Evolutionary conservation across 2,797 vertebrate species (phyloP).

Genomic region (Dipus sagitta): DNA sequence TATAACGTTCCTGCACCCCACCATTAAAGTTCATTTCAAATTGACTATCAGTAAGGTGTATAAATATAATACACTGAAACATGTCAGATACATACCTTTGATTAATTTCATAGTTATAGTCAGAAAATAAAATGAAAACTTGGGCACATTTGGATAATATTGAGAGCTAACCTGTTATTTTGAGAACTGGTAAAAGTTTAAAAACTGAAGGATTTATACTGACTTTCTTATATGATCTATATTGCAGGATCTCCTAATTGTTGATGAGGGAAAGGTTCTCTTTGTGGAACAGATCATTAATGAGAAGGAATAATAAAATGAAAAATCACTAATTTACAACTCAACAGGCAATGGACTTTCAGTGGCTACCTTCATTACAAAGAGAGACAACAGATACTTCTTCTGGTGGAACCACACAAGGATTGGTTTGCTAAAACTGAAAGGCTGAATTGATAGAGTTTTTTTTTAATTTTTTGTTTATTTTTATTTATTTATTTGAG

Average conservation of each 20-base stretch:
- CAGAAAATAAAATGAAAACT: constrained; percentile 3
- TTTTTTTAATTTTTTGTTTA: too few relatives aligned
- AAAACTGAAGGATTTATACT: background rate
- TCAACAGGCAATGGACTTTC: background rate
- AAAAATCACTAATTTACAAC: background rate
- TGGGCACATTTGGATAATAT: background rate
- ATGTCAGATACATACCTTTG: background rate
- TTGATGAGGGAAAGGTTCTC: background rate
- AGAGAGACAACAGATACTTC: background rate
- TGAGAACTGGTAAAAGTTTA: constrained; percentile 1
- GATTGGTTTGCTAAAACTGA: background rate
- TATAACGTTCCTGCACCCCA: background rate
- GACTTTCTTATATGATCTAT: background rate
- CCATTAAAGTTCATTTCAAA: background rate
- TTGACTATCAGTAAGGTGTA: background rate
- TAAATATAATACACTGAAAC: background rate
- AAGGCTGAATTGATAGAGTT: background rate
- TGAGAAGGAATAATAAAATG: background rate
- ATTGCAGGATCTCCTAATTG: background rate
- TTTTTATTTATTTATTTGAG: too few relatives aligned
- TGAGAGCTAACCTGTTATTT: background rate
- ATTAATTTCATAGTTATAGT: background rate
- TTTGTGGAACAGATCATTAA: background rate
- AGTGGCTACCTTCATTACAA: background rate
- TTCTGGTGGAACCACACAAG: background rate